Conservation (phyloP, 2,888 invertebrate species). For the Pterostichus madidus region DNA sequence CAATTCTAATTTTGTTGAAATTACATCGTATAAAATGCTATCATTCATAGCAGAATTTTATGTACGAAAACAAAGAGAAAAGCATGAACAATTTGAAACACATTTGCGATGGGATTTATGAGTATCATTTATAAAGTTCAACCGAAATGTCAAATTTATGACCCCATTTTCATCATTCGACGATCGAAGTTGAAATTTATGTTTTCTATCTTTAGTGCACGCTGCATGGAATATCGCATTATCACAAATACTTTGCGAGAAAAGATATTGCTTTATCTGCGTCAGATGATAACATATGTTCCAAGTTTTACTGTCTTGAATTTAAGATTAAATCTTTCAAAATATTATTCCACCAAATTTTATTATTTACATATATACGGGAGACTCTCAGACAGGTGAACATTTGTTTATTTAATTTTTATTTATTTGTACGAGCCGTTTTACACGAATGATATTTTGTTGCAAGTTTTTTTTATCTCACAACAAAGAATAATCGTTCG, state of each 20-base stretch:
- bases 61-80: slow-evolving; percentile 30
- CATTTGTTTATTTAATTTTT: too few species aligned
- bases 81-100: slow-evolving; percentile 34
- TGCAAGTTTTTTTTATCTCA: too few species aligned
- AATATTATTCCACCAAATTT: neutral
- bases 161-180: slow-evolving; percentile 43
- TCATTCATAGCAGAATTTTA: too few species aligned
- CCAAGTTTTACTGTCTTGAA: too few species aligned
- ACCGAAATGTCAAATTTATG: slow-evolving; percentile 48
- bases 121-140: slow-evolving; percentile 48
- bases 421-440: too few species aligned
- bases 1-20: neutral
- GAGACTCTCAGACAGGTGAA: too few species aligned
- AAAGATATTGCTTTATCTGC: slow-evolving; percentile 28
- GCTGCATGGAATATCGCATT: slow-evolving; percentile 29
- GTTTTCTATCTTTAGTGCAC: slow-evolving; percentile 39
- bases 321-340: neutral
- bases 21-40: neutral
- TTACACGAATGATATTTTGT: too few species aligned
- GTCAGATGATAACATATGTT: slow-evolving; percentile 2
- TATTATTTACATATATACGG: too few species aligned
- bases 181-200: slow-evolving; percentile 34
- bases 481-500: too few species aligned
- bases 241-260: slow-evolving; percentile 13
- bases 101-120: slow-evolving; percentile 34